phyloP scores from a whole-genome alignment of 2,113 vertebrate genomes.

The Sinocyclocheilus anophthalmus region DNA sequence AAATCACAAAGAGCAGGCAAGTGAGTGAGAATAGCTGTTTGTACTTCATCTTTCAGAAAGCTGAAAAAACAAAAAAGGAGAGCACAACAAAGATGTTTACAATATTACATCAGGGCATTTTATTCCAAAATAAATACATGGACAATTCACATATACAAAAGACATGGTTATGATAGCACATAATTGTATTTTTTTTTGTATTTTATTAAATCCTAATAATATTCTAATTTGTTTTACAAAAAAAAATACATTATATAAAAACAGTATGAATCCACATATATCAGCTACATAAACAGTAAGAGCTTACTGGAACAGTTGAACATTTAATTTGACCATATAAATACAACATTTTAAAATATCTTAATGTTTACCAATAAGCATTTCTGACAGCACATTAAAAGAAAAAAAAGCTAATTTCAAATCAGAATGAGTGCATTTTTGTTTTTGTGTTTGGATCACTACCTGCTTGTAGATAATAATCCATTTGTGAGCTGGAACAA shows the following conservation, averaged over 20 bases:
- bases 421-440: background rate
- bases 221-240: too few species aligned
- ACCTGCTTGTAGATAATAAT: background rate
- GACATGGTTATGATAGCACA: background rate
- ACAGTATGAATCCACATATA: too few species aligned
- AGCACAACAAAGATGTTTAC: background rate
- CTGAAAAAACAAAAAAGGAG: slow-evolving; percentile 13
- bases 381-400: background rate
- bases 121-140: background rate
- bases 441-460: background rate
- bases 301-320: background rate
- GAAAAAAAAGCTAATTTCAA: background rate
- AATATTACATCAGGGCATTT: background rate
- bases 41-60: slow-evolving; percentile 29
- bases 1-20: slow-evolving; percentile 29
- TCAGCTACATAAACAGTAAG: background rate
- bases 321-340: background rate
- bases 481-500: background rate
- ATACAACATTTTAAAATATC: background rate
- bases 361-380: background rate
- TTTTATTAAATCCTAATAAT: too few species aligned
- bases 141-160: background rate
- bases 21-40: slow-evolving; percentile 8
- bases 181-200: too few species aligned
- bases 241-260: too few species aligned